Evolutionary conservation across 1,140 invertebrate genomes (phyloP).

Genomic region (Magallana ariakensis): DNA sequence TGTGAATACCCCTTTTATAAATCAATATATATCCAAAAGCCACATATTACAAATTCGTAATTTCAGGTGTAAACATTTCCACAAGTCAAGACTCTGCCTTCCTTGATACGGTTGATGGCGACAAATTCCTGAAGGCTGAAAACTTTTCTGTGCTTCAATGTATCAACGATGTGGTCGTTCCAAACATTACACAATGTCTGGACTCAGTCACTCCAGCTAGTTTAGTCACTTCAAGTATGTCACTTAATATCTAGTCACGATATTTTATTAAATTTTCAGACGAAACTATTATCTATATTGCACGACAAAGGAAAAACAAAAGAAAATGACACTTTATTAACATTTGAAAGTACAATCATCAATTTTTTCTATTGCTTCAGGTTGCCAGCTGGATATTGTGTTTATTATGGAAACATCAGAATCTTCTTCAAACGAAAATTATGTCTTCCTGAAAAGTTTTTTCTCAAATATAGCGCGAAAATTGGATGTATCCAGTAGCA

Average conservation of each 20-base stretch:
- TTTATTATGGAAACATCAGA: neutral
- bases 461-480: neutral
- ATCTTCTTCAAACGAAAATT: neutral
- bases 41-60: no score
- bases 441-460: neutral
- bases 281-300: no score
- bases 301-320: no score
- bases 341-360: no score
- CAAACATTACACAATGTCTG: neutral
- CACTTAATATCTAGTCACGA: neutral
- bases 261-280: no score
- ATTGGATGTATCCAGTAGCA: neutral
- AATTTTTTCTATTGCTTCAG: neutral
- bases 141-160: neutral
- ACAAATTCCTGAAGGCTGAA: neutral
- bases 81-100: neutral
- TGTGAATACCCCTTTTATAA: no score
- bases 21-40: no score
- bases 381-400: neutral
- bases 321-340: no score
- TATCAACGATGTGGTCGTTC: neutral
- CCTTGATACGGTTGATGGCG: neutral
- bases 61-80: neutral
- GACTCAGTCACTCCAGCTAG: neutral
- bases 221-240: neutral